Base-by-base conservation (phyloP, 2,797 vertebrate species). In the Schizopygopsis pylzovi region DNA sequence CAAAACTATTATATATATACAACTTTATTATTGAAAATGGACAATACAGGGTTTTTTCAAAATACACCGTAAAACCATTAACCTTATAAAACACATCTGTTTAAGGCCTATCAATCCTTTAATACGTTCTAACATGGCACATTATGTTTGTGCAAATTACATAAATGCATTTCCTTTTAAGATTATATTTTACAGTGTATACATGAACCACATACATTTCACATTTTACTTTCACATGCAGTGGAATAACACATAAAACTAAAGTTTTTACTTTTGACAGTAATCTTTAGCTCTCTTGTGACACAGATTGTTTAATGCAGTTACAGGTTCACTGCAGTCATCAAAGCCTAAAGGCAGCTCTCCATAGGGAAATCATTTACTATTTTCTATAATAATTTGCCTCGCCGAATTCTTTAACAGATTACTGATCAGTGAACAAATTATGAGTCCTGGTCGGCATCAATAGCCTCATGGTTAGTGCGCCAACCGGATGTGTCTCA, bases 181-280 rank as follows among this genome's bases (percentile, higher is more conserved):
- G 39, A 33, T 59, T 33, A 56, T 13, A 79, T 33, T 79, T 79
- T 61, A 71, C 83, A 79, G 52, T 85, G 76, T 49, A 79, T 61
- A 61, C 39, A 67, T 41, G 28, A 65, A 77, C 4, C 25, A 82
- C 33, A 54, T 20, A 3, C 6, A 37, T 68, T 85, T 85, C 10
- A 56, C 39, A 45, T 0, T 63, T 77, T 0, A 9, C 78, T 8
- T 11, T 70, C 4, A 37, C 28, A 71, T 81, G 28, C 88, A 87
- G 63, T 90, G 88, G 86, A 68, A 79, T 47, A 39, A 63, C 43
- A 70, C 25, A 80, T 79, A 43, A 56, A 43, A 56, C 22, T 65
- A 52, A 61, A 10, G 2, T 41, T 54, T 61, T 65, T 43, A 72
- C 11, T 41, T 25, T 39, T 81, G 18, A 41, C 12, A 33, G 37